Evolutionary conservation across 2,888 invertebrate genomes (phyloP).

Genomic region (Margaritifera margaritifera): DNA sequence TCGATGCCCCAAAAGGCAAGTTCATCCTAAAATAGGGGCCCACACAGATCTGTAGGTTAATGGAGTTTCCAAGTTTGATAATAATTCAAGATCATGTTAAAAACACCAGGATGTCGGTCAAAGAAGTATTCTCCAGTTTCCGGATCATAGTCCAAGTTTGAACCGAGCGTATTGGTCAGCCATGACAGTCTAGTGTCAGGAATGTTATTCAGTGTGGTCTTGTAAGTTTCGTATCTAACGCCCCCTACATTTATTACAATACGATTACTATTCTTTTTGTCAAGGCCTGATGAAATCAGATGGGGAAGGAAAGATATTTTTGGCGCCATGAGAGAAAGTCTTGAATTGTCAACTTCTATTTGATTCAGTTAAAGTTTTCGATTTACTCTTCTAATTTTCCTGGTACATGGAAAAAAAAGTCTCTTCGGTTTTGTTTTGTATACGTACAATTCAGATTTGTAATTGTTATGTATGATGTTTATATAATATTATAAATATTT

Average conservation of each 20-base stretch:
- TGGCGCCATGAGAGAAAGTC: constrained; percentile 46
- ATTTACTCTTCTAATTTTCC: too few species aligned
- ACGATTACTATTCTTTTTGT: constrained; percentile 52
- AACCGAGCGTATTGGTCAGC: constrained; percentile 65
- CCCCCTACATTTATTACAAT: constrained; percentile 71
- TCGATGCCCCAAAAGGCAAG: constrained; percentile 71
- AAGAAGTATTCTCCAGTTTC: constrained; percentile 69
- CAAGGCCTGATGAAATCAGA: constrained; percentile 33
- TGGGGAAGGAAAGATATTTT: constrained; percentile 50
- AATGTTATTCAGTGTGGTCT: constrained; percentile 67
- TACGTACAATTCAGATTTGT: too few species aligned
- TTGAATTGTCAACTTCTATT: constrained; percentile 17
- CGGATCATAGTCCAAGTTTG: constrained; percentile 68
- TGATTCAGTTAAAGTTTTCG: too few species aligned
- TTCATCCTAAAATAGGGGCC: constrained; percentile 71
- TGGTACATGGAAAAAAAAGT: too few species aligned
- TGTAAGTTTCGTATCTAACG: constrained; percentile 65
- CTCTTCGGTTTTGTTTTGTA: too few species aligned
- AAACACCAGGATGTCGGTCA: constrained; percentile 70
- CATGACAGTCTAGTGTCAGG: constrained; percentile 70
- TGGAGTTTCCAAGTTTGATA: constrained; percentile 70
- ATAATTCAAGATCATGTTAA: constrained; percentile 70
- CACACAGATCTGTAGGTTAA: constrained; percentile 69
- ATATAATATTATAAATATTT: too few species aligned
- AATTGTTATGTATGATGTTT: too few species aligned